Evolutionary conservation across 2,797 vertebrate genomes (phyloP), one percentile per base, ranked within the genome.

Genomic region (Anguilla pacifica): DNA sequence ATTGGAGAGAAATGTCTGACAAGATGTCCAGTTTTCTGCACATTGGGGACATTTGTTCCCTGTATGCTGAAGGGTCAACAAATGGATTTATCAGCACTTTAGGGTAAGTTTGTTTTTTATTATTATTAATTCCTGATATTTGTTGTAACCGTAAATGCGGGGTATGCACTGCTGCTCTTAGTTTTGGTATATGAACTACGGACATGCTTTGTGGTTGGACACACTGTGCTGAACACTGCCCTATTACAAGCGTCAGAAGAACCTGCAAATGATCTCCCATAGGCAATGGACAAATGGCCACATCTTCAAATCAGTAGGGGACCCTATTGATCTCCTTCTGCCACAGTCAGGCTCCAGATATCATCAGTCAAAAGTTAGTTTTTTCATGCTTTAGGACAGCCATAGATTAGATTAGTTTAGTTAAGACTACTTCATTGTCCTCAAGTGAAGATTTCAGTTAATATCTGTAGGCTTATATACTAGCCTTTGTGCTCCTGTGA

Each of bases 21-120:
- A 99, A 99, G 96, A 99, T 99, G 97, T 99, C 99, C 89, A 99
- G 98, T 94, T 99, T 99, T 94, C 97, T 99, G 92, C 99, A 99
- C 91, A 99, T 99, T 79, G 99, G 99, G 95, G 99, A 99, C 96
- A 97, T 99, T 92, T 99, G 98, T 94, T 99, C 98, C 95, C 96
- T 99, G 88, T 99, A 99, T 91, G 98, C 99, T 0, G 99, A 99
- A 92, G 98, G 98, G 87, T 98, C 99, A 90, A 99, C 98, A 87
- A 98, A 97, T 94, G 99, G 99, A 93, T 99, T 99, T 94, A 99
- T 99, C 95, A 99, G 98, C 97, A 99, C 98, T 91, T 95, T 99
- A 95, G 98, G 99, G 99, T 99, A 96, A 97, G 98, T 92, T 49
- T 91, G 7, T 10, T 74, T 43, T 6, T 55, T 84, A 74, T 61